Evolutionary conservation across 2,797 vertebrate genomes (phyloP).

Genomic region (Coreius guichenoti): DNA sequence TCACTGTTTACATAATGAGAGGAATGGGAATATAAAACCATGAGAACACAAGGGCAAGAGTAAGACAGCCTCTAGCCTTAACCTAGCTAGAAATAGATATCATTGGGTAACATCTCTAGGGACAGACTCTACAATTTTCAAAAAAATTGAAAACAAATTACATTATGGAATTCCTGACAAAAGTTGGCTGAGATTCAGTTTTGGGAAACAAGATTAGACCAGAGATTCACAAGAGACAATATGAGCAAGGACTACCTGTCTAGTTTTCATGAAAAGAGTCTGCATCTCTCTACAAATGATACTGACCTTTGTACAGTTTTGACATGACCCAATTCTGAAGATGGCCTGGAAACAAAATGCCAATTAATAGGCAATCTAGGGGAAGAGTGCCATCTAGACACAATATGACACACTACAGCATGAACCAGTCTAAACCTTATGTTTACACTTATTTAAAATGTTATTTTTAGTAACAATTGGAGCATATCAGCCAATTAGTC

Average conservation of each 20-base stretch:
- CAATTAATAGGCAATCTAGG: constrained; percentile 34
- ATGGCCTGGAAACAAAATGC: constrained; percentile 27
- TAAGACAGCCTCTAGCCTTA: constrained; percentile 28
- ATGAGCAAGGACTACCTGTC: background rate
- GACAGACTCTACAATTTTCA: constrained; percentile 3
- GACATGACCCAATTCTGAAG: constrained; percentile 29
- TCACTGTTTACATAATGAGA: constrained; percentile 45
- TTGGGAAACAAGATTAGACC: background rate
- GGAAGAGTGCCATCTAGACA: constrained; percentile 58
- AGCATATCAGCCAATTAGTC: constrained; percentile 21
- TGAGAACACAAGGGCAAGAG: constrained; percentile 46
- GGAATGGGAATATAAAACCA: constrained; percentile 48
- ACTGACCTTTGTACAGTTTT: constrained; percentile 15
- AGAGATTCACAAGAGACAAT: background rate
- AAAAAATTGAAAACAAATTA: constrained; percentile 35
- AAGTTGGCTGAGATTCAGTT: background rate
- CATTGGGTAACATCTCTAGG: constrained; percentile 28
- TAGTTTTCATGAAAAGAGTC: constrained; percentile 6
- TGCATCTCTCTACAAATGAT: background rate
- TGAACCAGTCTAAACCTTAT: background rate
- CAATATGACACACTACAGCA: constrained; percentile 37
- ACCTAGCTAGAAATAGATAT: constrained; percentile 47
- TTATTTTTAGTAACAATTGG: background rate
- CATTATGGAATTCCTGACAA: constrained; percentile 5
- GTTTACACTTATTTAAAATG: background rate